A percentile compares a stretch with the other conserved stretches of the same genome.
phyloP scores from a whole-genome alignment of 2,113 vertebrate genomes.

The Engystomops pustulosus region DNA sequence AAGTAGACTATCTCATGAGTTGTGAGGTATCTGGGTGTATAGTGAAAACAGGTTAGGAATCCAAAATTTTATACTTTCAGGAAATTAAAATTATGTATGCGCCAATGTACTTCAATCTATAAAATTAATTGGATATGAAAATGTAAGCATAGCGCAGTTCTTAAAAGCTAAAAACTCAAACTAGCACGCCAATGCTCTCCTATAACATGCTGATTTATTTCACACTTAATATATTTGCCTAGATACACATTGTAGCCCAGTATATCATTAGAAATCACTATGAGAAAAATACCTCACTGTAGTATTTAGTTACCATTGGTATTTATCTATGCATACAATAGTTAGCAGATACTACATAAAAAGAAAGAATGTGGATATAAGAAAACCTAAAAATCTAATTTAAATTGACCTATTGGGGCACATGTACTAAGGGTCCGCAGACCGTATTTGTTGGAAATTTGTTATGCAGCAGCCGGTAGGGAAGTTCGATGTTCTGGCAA shows the following conservation, averaged over 20 bases:
- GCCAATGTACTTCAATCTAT: slow-evolving; percentile 40
- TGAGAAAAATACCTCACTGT: slow-evolving; percentile 4
- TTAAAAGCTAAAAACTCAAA: slow-evolving; percentile 8
- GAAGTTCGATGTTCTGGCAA: no score
- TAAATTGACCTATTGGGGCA: no score
- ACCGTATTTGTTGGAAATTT: no score
- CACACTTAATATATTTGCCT: slow-evolving; percentile 49
- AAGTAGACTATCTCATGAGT: slow-evolving; percentile 17
- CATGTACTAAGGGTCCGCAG: no score
- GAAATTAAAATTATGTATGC: slow-evolving; percentile 57
- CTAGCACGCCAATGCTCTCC: not conserved
- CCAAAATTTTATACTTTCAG: slow-evolving; percentile 44
- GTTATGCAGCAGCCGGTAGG: no score
- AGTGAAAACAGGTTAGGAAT: slow-evolving; percentile 2
- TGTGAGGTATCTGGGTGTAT: slow-evolving; percentile 32
- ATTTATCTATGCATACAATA: no score
- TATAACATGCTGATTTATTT: slow-evolving; percentile 43
- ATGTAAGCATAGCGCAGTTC: slow-evolving; percentile 22
- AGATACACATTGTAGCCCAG: slow-evolving; percentile 5
- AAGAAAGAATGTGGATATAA: not conserved
- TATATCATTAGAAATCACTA: not conserved
- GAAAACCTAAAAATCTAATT: not conserved
- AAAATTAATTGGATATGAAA: slow-evolving; percentile 56
- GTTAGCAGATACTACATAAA: not conserved
- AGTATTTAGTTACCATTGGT: not conserved